These are phyloP conservation scores for Entomobrya multifasciata DNA, from an alignment of 2,888 invertebrate species.

Conservation along the genomic window DNA sequence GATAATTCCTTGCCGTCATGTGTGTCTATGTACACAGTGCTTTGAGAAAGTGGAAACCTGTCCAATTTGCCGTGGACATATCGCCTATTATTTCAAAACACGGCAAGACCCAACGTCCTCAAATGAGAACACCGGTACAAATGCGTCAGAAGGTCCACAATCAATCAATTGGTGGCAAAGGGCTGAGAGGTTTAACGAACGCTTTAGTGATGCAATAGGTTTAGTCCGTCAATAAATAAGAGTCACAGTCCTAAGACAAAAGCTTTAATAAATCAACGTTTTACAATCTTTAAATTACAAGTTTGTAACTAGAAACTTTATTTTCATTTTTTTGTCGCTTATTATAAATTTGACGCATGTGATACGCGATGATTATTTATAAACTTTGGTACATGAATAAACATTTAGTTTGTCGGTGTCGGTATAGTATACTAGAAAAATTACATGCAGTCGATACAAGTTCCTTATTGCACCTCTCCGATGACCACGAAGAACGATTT, in stretches of 20 bases:
- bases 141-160: neutral
- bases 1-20: constrained; percentile 91
- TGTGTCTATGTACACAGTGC: constrained; percentile 91
- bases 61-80: constrained; percentile 72
- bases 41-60: constrained; percentile 87
- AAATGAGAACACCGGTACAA: neutral
- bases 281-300: neutral
- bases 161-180: constrained; percentile 42
- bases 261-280: neutral
- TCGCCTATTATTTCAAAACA: constrained; percentile 73
- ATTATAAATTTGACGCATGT: constrained; percentile 10
- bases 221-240: constrained; percentile 37
- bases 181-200: constrained; percentile 54
- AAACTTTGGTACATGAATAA: constrained; percentile 64
- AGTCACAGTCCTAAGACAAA: neutral
- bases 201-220: constrained; percentile 55
- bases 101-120: constrained; percentile 49
- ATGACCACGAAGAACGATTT: constrained; percentile 5
- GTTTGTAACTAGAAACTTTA: neutral
- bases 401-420: constrained; percentile 33
- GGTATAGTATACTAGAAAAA: constrained; percentile 27
- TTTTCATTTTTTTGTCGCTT: constrained; percentile 37
- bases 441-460: neutral
- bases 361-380: constrained; percentile 16
- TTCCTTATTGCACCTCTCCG: constrained; percentile 1